phyloP scores from a whole-genome alignment of 1,140 invertebrate species.

The Leptopilina clavipes region DNA sequence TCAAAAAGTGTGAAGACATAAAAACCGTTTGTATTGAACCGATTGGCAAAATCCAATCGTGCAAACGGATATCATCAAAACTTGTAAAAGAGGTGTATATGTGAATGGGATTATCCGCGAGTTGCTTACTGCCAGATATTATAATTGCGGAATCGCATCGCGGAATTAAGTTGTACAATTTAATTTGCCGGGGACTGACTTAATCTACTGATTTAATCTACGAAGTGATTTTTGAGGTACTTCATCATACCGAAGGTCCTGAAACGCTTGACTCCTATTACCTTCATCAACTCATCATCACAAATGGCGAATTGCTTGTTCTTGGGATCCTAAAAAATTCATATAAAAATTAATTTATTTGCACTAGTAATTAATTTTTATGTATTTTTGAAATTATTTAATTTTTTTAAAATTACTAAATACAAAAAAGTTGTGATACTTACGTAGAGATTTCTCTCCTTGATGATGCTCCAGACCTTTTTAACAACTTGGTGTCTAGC shows the following conservation, averaged over 20 bases:
- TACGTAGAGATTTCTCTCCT: conserved; percentile 91
- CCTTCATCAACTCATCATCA: conserved; percentile 91
- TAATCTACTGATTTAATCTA: conserved; percentile 77
- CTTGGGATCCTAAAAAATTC: conserved; percentile 84
- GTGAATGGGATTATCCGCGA: conserved; percentile 52
- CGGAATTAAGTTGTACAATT: conserved; percentile 63
- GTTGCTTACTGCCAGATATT: conserved; percentile 44
- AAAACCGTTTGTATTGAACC: conserved; percentile 57
- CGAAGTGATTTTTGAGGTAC: conserved; percentile 92
- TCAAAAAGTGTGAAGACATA: conserved; percentile 45
- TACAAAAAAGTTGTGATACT: conserved; percentile 55
- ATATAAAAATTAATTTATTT: conserved; percentile 34
- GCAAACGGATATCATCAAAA: conserved; percentile 45
- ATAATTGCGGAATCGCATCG: conserved; percentile 49
- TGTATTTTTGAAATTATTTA: no score
- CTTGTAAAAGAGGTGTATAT: conserved; percentile 46
- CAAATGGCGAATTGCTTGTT: conserved; percentile 96
- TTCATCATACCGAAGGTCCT: conserved; percentile 97
- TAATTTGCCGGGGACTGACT: conserved; percentile 61
- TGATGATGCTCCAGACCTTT: conserved; percentile 93
- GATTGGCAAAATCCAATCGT: conserved; percentile 50
- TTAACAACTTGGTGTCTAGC: conserved; percentile 95
- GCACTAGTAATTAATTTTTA: no score
- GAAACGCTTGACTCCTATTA: conserved; percentile 93
- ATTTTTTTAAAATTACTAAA: conserved; percentile 24